Evolutionary conservation across 92 coral and sea anemone species (phyloP), one percentile per base, ranked within the genome.

Genomic region (Paramuricea clavata): DNA sequence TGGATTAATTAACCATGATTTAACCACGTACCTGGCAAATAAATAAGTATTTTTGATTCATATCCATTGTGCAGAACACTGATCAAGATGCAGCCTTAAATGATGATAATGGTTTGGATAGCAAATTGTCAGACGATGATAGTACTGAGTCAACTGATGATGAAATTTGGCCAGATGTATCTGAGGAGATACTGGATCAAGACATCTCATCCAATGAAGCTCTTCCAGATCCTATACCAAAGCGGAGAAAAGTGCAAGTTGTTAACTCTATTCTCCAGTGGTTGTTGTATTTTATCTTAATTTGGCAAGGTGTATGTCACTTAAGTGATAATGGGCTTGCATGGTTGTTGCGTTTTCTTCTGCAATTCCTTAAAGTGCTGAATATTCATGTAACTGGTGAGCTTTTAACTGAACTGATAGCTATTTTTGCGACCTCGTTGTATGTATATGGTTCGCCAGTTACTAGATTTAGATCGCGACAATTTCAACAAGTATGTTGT

Each of bases 281-380:
- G 92, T 85, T 89, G 82, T 72, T 88, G 16, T 89, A 85, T 42
- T 89, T 92, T 67, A 9, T 89, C 65, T 65, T 92, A 22, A 79
- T 92, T 9, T 85, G 90, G 90, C 93, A 90, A 90, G 64, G 87
- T 2, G 47, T 75, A 12, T 81, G 83, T 60, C 81, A 78, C 52
- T 43, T 90, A 47, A 89, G 92, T 61, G 92, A 83, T 61, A 91
- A 91, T 85, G 92, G 94, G 12, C 87, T 91, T 16, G 91, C 81
- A 47, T 85, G 92, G 90, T 57, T 89, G 60, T 32, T 89, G 42
- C 89, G 85, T 6, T 90, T 86, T 31, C 75, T 90, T 33, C 77
- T 74, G 39, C 84, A 86, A 49, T 90, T 90, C 52, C 43, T 90
- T 2, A 49, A 81, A 12, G 60, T 72, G 0, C 50, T 86, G 47